Percentiles rank a stretch among this genome's conserved stretches.
Evolutionary conservation across 2,888 invertebrate species (phyloP).

Genomic region (Drosophila merina): DNA sequence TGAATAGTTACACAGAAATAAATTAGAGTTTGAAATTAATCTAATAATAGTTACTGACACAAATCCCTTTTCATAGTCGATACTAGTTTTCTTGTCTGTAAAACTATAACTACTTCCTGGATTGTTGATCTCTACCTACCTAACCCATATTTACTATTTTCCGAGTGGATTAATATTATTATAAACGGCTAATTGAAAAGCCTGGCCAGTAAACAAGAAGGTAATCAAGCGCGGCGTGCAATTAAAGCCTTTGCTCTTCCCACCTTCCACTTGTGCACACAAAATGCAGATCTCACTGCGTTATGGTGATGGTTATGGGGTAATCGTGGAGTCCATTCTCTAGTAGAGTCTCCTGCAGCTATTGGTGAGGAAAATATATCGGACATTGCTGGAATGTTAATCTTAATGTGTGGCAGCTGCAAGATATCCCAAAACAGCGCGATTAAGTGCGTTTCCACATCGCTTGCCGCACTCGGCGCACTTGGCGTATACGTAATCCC

Average conservation of each 20-base stretch:
- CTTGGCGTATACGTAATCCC: constrained; percentile 47
- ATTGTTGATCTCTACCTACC: constrained; percentile 1
- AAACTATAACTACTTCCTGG: neutral
- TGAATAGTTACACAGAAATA: neutral
- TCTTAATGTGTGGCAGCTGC: constrained; percentile 28
- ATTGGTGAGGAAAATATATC: constrained; percentile 7
- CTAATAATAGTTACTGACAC: no score
- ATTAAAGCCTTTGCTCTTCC: constrained; percentile 64
- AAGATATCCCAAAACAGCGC: constrained; percentile 40
- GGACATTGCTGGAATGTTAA: constrained; percentile 4
- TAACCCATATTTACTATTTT: constrained; percentile 10
- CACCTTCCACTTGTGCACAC: constrained; percentile 60
- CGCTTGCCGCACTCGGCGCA: constrained; percentile 23
- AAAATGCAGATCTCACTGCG: constrained; percentile 27
- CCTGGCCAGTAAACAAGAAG: constrained; percentile 44
- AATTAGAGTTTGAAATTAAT: neutral
- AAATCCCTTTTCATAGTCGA: no score
- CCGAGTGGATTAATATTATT: constrained; percentile 39
- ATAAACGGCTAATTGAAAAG: constrained; percentile 40
- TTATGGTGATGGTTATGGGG: constrained; percentile 26
- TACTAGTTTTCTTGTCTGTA: neutral
- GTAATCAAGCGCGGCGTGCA: constrained; percentile 59
- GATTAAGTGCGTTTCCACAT: constrained; percentile 32
- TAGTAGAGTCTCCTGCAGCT: neutral
- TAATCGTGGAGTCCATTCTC: constrained; percentile 18